Evolutionary conservation across 2,888 invertebrate genomes (phyloP).

Genomic region (Steinernema scapterisci): DNA sequence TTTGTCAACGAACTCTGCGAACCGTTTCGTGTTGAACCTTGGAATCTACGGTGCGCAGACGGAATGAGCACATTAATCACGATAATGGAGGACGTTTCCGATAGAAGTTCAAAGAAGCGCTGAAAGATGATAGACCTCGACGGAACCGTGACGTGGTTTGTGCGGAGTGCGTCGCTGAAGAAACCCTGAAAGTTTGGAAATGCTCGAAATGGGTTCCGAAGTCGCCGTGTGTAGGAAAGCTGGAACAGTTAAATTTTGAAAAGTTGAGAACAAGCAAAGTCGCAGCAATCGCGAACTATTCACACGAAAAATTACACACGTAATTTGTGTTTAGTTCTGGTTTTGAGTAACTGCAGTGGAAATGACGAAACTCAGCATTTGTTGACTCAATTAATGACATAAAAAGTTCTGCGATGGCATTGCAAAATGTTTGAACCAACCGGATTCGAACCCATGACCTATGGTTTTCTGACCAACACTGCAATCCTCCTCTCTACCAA

Average conservation of each 20-base stretch:
- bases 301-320: no score
- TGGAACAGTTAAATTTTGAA: no score
- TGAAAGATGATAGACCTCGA: background rate
- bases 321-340: no score
- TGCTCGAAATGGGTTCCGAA: no score
- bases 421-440: slow-evolving; percentile 14
- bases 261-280: no score
- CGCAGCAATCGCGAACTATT: no score
- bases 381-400: no score
- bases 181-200: background rate
- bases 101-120: background rate
- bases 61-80: background rate
- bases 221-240: no score
- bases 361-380: no score
- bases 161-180: background rate
- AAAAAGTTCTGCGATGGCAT: no score
- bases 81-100: background rate
- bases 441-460: slow-evolving; percentile 46
- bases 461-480: slow-evolving; percentile 36
- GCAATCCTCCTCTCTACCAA: slow-evolving; percentile 40
- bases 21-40: background rate
- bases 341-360: no score
- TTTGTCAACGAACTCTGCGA: slow-evolving; percentile 29
- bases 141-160: no score
- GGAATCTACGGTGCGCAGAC: background rate